phyloP scores from a whole-genome alignment of 2,113 vertebrate genomes.

The Cyanocitta stelleri region DNA sequence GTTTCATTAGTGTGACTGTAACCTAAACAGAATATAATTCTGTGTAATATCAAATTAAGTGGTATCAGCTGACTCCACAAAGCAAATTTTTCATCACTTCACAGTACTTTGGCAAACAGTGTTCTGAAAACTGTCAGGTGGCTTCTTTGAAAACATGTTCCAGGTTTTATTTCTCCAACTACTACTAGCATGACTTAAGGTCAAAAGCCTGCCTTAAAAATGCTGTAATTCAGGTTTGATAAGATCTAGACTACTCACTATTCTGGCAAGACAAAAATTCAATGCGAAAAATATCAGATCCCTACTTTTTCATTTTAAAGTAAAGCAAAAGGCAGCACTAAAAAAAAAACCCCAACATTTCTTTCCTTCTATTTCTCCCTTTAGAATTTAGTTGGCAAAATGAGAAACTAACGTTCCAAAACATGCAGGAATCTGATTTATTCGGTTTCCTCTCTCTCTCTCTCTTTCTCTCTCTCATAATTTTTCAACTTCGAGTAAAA shows the following conservation, averaged over 20 bases:
- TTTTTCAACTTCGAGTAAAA: neutral
- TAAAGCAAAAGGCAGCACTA: neutral
- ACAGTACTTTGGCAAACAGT: neutral
- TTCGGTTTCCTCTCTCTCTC: neutral
- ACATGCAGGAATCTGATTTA: neutral
- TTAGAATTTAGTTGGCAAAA: neutral
- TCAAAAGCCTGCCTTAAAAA: conserved; percentile 3
- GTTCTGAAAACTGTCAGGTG: neutral
- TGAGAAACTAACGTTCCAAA: neutral
- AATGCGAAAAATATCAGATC: neutral
- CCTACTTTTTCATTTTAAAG: neutral
- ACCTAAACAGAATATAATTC: neutral
- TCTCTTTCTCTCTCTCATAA: neutral
- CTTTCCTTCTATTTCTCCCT: neutral
- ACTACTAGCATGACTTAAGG: neutral
- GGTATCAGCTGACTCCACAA: neutral
- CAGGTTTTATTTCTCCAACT: neutral
- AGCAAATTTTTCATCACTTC: neutral
- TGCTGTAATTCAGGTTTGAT: conserved; percentile 3
- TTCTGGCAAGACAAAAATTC: neutral
- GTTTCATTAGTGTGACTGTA: neutral
- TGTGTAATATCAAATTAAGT: neutral
- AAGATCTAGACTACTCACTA: neutral
- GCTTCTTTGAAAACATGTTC: neutral
- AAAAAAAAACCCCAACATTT: neutral